These are phyloP conservation scores for Isichthys henryi DNA, from an alignment of 2,113 vertebrate genomes.

Conservation along the genomic window DNA sequence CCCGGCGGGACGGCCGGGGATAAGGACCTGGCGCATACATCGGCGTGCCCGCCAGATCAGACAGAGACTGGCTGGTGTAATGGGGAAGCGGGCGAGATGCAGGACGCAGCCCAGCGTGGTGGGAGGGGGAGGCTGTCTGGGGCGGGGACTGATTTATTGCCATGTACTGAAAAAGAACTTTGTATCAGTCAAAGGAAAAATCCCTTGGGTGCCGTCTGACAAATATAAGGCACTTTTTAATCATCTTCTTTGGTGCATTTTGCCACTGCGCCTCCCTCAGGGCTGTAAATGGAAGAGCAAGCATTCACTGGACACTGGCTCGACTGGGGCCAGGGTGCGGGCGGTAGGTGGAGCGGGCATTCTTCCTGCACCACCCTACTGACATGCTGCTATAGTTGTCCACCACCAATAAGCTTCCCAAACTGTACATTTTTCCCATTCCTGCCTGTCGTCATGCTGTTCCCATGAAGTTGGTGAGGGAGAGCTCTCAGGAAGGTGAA, in stretches of 20 bases:
- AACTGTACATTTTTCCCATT: conserved; percentile 46
- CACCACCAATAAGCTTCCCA: conserved; percentile 55
- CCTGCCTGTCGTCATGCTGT: conserved; percentile 22
- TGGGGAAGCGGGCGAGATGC: background rate
- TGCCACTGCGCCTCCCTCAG: background rate
- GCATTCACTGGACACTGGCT: background rate
- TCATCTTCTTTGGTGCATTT: background rate
- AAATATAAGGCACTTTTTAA: background rate
- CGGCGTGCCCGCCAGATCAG: background rate
- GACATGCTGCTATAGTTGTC: conserved; percentile 34
- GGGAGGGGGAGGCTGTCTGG: background rate
- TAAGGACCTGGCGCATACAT: background rate
- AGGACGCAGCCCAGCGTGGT: background rate
- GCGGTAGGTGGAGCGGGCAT: background rate
- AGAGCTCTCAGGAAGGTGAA: conserved; percentile 17
- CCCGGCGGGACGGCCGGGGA: background rate
- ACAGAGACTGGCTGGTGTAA: background rate
- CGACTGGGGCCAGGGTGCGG: background rate
- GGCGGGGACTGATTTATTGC: background rate
- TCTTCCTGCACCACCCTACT: conserved; percentile 32
- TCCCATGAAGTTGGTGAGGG: conserved; percentile 36
- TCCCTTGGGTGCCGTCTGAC: background rate
- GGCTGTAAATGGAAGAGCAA: background rate
- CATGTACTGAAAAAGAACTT: background rate
- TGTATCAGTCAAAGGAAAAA: background rate